phyloP scores from a whole-genome alignment of 2,888 invertebrate species.

The Lithosia quadra region DNA sequence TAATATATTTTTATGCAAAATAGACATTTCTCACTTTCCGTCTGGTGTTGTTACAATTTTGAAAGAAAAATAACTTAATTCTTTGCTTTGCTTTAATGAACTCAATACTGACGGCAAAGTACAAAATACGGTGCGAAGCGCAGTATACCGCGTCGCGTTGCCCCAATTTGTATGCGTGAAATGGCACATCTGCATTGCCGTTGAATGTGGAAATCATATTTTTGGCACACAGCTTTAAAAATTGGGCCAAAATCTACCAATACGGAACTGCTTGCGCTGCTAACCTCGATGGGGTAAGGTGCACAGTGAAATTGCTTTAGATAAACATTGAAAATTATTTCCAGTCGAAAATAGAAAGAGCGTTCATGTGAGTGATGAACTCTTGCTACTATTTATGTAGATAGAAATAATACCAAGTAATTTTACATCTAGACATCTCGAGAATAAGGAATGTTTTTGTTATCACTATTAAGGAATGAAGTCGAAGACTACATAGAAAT shows the following conservation, averaged over 20 bases:
- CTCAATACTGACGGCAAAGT: neutral
- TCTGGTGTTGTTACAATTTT: neutral
- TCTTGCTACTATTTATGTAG: neutral
- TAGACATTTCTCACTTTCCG: no score
- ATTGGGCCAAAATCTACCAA: conserved; percentile 60
- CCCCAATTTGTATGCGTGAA: conserved; percentile 74
- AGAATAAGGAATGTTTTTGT: neutral
- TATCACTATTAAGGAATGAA: no score
- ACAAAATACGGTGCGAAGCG: conserved; percentile 34
- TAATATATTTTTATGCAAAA: no score
- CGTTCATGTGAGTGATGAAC: conserved; percentile 4
- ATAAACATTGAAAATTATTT: conserved; percentile 18
- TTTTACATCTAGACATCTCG: neutral
- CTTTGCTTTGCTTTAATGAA: neutral
- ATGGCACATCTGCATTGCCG: conserved; percentile 81
- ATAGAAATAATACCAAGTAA: neutral
- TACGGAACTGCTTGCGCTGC: conserved; percentile 36
- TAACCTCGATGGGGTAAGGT: conserved; percentile 21
- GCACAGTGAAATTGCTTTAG: conserved; percentile 23
- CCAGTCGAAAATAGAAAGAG: conserved; percentile 16
- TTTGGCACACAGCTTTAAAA: conserved; percentile 73
- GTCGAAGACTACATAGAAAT: no score
- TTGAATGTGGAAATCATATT: conserved; percentile 69
- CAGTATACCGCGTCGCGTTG: conserved; percentile 45
- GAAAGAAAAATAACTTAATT: neutral